Conservation (phyloP, 2,113 vertebrate species). For the Zapus hudsonius region DNA sequence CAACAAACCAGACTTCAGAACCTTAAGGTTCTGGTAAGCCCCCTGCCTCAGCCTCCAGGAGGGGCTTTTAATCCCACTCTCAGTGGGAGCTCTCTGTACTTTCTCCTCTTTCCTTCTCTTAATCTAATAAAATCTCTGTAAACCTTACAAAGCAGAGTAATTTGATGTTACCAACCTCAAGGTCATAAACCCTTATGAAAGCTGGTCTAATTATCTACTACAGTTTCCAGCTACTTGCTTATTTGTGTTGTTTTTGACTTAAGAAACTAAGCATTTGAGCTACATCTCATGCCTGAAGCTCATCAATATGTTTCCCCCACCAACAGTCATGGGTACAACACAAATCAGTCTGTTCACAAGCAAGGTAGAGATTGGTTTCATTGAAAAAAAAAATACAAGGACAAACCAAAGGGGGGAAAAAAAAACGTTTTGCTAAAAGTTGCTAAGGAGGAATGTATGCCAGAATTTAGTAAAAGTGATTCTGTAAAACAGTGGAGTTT, state of each 20-base stretch:
- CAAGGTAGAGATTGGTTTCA: not conserved
- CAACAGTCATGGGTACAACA: not conserved
- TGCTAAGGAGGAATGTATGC: not conserved
- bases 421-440: not conserved
- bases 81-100: no score
- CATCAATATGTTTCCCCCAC: not conserved
- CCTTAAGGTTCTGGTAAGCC: no score
- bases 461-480: not conserved
- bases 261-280: no score
- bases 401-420: no score
- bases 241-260: not conserved
- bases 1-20: no score
- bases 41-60: no score
- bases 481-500: no score
- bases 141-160: no score
- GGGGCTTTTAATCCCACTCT: no score
- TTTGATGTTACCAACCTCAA: not conserved
- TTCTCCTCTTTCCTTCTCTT: no score
- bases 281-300: accelerated
- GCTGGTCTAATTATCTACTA: not conserved
- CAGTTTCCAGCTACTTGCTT: not conserved
- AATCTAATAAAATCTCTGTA: no score
- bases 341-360: not conserved
- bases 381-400: not conserved
- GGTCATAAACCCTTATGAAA: not conserved